These are phyloP conservation scores for Bos indicus DNA, from an alignment of 2,113 vertebrate species.

Conservation along the genomic window DNA sequence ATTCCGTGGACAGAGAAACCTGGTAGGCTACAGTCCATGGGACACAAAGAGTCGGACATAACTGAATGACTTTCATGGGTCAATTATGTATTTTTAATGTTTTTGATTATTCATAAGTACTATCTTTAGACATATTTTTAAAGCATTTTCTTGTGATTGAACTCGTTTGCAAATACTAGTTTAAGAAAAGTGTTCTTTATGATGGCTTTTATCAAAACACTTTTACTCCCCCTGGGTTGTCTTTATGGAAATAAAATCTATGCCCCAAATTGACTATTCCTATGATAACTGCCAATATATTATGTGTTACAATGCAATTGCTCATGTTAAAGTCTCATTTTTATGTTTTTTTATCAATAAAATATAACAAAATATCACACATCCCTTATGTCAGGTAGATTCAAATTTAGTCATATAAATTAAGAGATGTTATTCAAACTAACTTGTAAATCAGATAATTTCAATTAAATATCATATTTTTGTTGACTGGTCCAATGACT, in stretches of 20 bases:
- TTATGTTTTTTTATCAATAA: neutral
- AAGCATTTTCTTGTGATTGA: neutral
- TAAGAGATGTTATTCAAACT: neutral
- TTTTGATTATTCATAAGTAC: neutral
- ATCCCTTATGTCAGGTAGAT: neutral
- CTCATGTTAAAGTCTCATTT: neutral
- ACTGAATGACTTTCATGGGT: neutral
- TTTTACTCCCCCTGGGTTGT: neutral
- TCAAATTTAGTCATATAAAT: conserved; percentile 3
- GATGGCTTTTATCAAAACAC: neutral
- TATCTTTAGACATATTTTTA: neutral
- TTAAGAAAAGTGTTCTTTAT: conserved; percentile 13
- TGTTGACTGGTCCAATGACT: neutral
- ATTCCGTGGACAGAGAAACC: neutral
- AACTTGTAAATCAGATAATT: neutral
- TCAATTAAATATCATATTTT: neutral
- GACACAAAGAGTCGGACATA: neutral
- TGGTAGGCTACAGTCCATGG: neutral
- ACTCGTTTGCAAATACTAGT: neutral
- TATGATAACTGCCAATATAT: neutral
- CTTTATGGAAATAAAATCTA: neutral
- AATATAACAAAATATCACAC: neutral
- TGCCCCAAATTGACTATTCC: neutral
- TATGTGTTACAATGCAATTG: neutral
- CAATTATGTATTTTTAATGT: neutral